Evolutionary conservation across 2,888 invertebrate species (phyloP).

Genomic region (Nymphalis urticae): DNA sequence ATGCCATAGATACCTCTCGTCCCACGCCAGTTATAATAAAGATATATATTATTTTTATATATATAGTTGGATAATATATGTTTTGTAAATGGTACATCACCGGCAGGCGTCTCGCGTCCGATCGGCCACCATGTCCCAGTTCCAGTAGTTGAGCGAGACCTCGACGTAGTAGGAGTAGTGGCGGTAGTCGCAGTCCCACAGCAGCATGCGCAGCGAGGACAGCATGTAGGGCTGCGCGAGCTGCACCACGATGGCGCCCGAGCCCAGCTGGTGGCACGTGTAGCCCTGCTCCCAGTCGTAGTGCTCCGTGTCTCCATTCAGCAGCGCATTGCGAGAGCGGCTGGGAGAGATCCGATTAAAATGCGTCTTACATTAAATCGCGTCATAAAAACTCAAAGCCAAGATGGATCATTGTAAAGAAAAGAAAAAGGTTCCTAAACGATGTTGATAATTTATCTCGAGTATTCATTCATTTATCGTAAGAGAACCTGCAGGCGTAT

Average conservation of each 20-base stretch:
- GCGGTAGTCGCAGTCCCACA: constrained; percentile 98
- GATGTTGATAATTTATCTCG: too few species aligned
- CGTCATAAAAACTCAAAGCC: too few species aligned
- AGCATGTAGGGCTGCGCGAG: constrained; percentile 97
- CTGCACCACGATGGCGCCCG: constrained; percentile 96
- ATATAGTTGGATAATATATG: too few species aligned
- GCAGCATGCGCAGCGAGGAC: constrained; percentile 92
- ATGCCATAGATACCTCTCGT: too few species aligned
- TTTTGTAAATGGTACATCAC: constrained; percentile 42
- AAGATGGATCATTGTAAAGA: too few species aligned
- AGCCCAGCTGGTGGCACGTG: constrained; percentile 97
- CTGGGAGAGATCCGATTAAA: constrained; percentile 55
- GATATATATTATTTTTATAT: too few species aligned
- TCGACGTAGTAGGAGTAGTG: constrained; percentile 98
- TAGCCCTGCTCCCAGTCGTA: constrained; percentile 99
- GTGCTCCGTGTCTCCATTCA: constrained; percentile 96
- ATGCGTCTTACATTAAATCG: too few species aligned
- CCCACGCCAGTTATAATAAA: too few species aligned
- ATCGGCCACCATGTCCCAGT: constrained; percentile 96
- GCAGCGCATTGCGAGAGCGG: constrained; percentile 94
- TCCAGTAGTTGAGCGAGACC: constrained; percentile 94
- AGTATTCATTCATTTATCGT: too few species aligned
- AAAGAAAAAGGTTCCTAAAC: too few species aligned
- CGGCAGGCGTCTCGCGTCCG: constrained; percentile 90
- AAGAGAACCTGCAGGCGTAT: too few species aligned